These are phyloP conservation scores for Spilogale gracilis DNA, from an alignment of 2,113 vertebrate genomes.

Conservation along the genomic window DNA sequence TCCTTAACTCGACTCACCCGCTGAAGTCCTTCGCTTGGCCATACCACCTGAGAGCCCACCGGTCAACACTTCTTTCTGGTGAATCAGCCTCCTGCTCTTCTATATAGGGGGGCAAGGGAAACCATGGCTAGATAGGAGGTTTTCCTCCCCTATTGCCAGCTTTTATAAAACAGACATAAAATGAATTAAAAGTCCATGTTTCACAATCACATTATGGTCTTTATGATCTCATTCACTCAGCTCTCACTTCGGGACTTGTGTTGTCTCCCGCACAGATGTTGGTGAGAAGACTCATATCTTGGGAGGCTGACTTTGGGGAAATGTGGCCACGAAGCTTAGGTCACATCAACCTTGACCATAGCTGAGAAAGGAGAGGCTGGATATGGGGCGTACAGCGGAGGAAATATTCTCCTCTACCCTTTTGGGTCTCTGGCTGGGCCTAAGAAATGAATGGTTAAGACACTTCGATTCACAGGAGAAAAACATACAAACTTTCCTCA, in stretches of 20 bases:
- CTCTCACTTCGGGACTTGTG: background rate
- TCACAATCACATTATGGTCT: background rate
- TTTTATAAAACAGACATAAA: background rate
- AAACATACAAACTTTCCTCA: background rate
- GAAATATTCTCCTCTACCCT: background rate
- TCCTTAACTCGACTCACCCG: background rate
- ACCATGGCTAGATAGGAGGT: background rate
- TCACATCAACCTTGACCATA: background rate
- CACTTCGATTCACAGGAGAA: background rate
- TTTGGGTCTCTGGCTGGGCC: background rate
- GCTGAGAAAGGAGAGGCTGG: background rate
- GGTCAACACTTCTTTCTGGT: background rate
- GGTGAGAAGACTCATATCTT: background rate
- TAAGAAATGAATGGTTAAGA: background rate
- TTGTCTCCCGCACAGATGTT: background rate
- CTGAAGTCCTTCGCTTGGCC: background rate
- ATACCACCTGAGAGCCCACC: background rate
- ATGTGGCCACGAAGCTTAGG: background rate
- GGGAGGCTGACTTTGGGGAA: background rate
- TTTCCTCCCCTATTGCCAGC: background rate
- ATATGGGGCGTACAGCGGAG: background rate
- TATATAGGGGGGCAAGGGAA: background rate
- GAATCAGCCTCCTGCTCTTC: background rate
- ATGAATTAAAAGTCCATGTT: background rate
- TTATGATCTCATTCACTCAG: background rate